Conservation (phyloP, 2,888 invertebrate species). For the Synanthedon formicaeformis region DNA sequence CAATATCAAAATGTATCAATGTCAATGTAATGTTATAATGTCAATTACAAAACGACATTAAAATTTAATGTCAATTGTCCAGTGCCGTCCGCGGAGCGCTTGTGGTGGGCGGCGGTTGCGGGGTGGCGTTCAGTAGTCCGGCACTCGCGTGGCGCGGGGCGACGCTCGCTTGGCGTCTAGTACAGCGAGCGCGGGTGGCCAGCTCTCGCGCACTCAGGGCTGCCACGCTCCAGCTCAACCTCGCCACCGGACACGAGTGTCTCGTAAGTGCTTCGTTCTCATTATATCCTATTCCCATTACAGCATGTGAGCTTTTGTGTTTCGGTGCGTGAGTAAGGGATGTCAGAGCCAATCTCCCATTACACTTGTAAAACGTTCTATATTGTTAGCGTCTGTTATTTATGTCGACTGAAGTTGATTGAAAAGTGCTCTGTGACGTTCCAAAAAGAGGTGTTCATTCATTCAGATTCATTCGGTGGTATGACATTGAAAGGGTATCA, state of each 20-base stretch:
- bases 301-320: too few species aligned
- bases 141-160: slow-evolving; percentile 56
- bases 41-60: too few species aligned
- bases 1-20: too few species aligned
- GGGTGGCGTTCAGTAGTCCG: slow-evolving; percentile 74
- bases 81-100: slow-evolving; percentile 55
- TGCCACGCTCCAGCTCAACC: slow-evolving; percentile 91
- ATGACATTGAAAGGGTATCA: too few species aligned
- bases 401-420: too few species aligned
- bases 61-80: not conserved
- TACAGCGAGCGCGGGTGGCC: slow-evolving; percentile 51
- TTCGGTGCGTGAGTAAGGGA: too few species aligned
- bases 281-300: not conserved
- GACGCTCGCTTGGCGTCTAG: slow-evolving; percentile 79
- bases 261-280: slow-evolving; percentile 74
- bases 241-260: slow-evolving; percentile 85
- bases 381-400: too few species aligned
- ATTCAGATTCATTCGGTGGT: too few species aligned
- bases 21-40: too few species aligned
- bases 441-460: too few species aligned
- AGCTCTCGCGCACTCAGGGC: slow-evolving; percentile 61
- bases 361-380: not conserved
- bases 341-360: too few species aligned
- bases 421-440: too few species aligned
- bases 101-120: slow-evolving; percentile 44